A percentile compares a stretch with the other conserved stretches of the same genome.
Evolutionary conservation across 35 echinoderm and acorn worm species (phyloP).

Genomic region (Apostichopus parvimensis): DNA sequence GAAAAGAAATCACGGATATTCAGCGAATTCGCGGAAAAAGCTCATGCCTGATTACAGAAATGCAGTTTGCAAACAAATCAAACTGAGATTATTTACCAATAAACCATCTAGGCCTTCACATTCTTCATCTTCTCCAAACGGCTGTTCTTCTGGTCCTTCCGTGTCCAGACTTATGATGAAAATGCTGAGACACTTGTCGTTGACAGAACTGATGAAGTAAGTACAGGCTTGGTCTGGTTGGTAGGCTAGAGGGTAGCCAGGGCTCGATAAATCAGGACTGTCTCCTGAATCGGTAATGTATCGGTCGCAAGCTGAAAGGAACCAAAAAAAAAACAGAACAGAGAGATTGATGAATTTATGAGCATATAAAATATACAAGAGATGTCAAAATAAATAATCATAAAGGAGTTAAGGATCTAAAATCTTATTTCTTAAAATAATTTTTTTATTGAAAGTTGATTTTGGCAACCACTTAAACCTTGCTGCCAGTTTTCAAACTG

Average conservation of each 20-base stretch:
- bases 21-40: no score
- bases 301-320: constrained; percentile 18
- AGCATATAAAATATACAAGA: not conserved
- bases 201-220: not conserved
- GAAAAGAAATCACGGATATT: no score
- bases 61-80: no score
- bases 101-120: not conserved
- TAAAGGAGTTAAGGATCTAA: no score
- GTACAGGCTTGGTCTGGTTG: not conserved
- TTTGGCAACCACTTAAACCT: no score
- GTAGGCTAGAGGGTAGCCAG: constrained; percentile 1
- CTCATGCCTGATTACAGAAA: no score
- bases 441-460: no score
- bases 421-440: no score
- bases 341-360: no score
- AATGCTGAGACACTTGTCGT: not conserved
- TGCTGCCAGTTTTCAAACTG: no score
- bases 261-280: not conserved
- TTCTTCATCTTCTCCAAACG: not conserved
- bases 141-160: not conserved
- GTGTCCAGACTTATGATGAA: constrained; percentile 35
- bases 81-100: not conserved
- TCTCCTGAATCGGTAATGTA: not conserved
- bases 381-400: no score
- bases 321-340: no score